Percentiles rank a stretch among this genome's conserved stretches.
phyloP scores from a whole-genome alignment of 1,140 invertebrate species.

The Drosophila willistoni region DNA sequence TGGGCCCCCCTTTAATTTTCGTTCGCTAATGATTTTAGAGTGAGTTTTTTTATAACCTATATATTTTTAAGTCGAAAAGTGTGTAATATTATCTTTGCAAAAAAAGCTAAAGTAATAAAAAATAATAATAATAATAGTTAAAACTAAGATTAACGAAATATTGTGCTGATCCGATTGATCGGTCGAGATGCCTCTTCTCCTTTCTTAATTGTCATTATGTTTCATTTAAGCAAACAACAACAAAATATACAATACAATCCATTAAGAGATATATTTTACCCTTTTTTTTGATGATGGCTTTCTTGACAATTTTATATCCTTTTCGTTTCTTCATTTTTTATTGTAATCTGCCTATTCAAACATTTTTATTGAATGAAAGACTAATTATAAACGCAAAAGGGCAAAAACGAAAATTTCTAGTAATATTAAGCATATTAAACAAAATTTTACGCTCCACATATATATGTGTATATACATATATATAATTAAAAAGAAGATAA shows the following conservation, averaged over 20 bases:
- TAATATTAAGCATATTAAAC: conserved; percentile 5
- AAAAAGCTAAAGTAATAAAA: conserved; percentile 5
- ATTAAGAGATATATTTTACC: conserved; percentile 4
- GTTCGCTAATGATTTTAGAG: conserved; percentile 54
- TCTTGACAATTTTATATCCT: background rate
- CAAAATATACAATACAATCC: conserved; percentile 6
- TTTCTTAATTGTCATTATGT: conserved; percentile 12
- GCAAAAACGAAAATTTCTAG: background rate
- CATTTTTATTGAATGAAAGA: conserved; percentile 1
- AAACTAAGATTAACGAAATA: background rate
- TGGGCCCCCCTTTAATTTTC: conserved; percentile 40
- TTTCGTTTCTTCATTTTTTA: no score
- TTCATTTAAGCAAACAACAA: conserved; percentile 5
- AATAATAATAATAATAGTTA: conserved; percentile 5
- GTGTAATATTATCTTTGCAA: conserved; percentile 67
- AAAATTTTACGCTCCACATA: conserved; percentile 2
- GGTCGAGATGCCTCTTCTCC: background rate
- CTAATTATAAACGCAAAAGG: conserved; percentile 5
- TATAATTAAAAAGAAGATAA: conserved; percentile 19
- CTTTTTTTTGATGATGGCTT: background rate
- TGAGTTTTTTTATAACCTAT: conserved; percentile 58
- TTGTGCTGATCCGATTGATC: conserved; percentile 4
- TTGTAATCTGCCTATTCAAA: background rate
- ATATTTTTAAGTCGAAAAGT: conserved; percentile 46
- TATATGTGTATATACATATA: conserved; percentile 32